Conservation (phyloP, 2,888 invertebrate genomes). For the Luffia ferchaultella region DNA sequence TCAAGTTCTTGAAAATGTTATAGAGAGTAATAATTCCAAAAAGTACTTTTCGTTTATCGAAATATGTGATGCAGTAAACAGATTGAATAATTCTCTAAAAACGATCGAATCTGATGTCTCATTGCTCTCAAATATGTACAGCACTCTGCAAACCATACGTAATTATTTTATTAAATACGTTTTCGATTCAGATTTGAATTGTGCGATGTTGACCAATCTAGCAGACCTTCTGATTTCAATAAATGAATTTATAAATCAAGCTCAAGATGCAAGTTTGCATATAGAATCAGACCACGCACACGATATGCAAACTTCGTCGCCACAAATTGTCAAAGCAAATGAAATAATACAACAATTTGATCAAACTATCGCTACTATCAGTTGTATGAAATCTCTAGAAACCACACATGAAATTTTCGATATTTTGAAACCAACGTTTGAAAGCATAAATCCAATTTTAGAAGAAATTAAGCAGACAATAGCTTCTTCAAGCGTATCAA, state of each 20-base stretch:
- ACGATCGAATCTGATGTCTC: neutral
- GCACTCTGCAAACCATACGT: neutral
- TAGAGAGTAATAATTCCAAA: slow-evolving; percentile 51
- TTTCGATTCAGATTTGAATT: slow-evolving; percentile 40
- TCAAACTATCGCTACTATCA: slow-evolving; percentile 38
- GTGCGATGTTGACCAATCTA: slow-evolving; percentile 32
- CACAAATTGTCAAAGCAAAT: slow-evolving; percentile 26
- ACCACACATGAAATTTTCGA: slow-evolving; percentile 23
- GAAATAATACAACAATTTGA: slow-evolving; percentile 40
- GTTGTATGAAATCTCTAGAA: slow-evolving; percentile 33
- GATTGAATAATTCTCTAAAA: neutral
- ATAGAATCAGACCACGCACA: slow-evolving; percentile 35
- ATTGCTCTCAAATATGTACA: neutral
- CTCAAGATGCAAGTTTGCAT: slow-evolving; percentile 33
- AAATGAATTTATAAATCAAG: slow-evolving; percentile 37
- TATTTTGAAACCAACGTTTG: slow-evolving; percentile 25
- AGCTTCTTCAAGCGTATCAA: slow-evolving; percentile 28
- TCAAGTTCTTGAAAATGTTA: slow-evolving; percentile 62
- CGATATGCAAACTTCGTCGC: slow-evolving; percentile 21
- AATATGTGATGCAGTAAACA: slow-evolving; percentile 25
- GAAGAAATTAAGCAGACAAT: slow-evolving; percentile 42
- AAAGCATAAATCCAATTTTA: slow-evolving; percentile 39
- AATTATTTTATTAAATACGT: slow-evolving; percentile 22
- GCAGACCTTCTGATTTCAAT: slow-evolving; percentile 31
- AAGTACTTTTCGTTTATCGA: slow-evolving; percentile 45